phyloP scores from a whole-genome alignment of 2,888 invertebrate species.

The Agrilus cyanescens region DNA sequence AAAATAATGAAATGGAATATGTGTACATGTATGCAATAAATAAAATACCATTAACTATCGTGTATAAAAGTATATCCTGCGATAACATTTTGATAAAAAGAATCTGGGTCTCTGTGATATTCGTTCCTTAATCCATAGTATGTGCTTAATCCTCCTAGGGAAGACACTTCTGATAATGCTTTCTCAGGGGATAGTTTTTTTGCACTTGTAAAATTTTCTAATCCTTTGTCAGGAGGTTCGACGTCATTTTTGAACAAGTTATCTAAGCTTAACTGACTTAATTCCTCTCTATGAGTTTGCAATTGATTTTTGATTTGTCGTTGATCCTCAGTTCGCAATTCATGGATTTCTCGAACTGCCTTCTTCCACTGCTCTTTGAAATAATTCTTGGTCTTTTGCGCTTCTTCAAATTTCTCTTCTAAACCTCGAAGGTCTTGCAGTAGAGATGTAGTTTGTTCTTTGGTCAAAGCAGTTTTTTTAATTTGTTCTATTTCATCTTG shows the following conservation, averaged over 20 bases:
- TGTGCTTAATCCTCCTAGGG: too few relatives aligned
- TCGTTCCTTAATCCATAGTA: too few relatives aligned
- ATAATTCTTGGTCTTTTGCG: slow-evolving; percentile 54
- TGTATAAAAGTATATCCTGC: too few relatives aligned
- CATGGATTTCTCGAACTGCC: slow-evolving; percentile 55
- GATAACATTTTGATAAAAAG: too few relatives aligned
- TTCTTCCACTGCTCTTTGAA: slow-evolving; percentile 68
- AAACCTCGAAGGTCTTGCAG: slow-evolving; percentile 53
- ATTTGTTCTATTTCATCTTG: slow-evolving; percentile 31
- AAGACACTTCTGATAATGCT: too few relatives aligned
- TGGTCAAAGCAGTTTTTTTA: slow-evolving; percentile 47
- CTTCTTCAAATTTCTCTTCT: slow-evolving; percentile 52
- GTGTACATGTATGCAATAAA: too few relatives aligned
- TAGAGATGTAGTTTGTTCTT: slow-evolving; percentile 53
- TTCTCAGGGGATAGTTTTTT: too few relatives aligned
- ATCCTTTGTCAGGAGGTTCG: too few relatives aligned
- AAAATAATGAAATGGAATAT: too few relatives aligned
- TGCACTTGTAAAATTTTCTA: too few relatives aligned
- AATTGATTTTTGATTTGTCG: slow-evolving; percentile 41
- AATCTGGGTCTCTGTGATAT: too few relatives aligned
- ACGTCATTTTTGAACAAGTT: slow-evolving; percentile 8
- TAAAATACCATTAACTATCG: too few relatives aligned
- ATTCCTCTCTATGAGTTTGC: slow-evolving; percentile 33
- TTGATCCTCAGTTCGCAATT: slow-evolving; percentile 44
- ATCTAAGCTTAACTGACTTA: slow-evolving; percentile 23